Evolutionary conservation across 2,797 vertebrate species (phyloP), one percentile per base, ranked within the genome.

Genomic region (Diplodus puntazzo): DNA sequence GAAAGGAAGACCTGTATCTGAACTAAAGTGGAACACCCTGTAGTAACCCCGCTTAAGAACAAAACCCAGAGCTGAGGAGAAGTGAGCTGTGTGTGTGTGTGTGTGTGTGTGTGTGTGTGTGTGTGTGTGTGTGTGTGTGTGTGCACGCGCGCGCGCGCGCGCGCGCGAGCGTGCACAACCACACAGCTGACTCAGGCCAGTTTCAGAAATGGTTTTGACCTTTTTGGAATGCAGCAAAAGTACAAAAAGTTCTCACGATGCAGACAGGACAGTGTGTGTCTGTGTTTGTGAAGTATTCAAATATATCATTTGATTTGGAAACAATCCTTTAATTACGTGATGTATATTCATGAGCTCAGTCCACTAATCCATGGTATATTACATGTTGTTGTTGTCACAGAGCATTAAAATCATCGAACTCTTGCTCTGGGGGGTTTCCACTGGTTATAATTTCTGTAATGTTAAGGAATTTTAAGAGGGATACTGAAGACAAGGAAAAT

Each of bases 1-100:
- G 27, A 65, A 18, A 70, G 62, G 9, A 27, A 52, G 62, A 62
- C n/a, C 54, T 70, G 76, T 54, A 94, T 84, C 73, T 93, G 68
- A 87, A 88, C 49, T 49, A 94, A 92, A 94, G 96, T 93, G 92
- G 90, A 95, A 85, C 77, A 94, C 87, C 96, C 96, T 88, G 23
- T 23, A 95, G 93, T 97, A 96, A 97, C 96, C 96, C 69, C 0
- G 0, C 10, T 42, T 59, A 65, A 82, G 63, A 61, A 58, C 52
- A 45, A 55, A 72, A 58, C 11, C 21, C 16, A 57, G 49, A 62
- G 65, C 54, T 60, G 54, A 64, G 27, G 20, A 55, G 65, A 73
- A 81, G 50, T 21, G 21, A 25, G 25, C 21, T 46, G 68, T 53
- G 69, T 48, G 59, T 21, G 34, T 39, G 57, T 21, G 43, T 39